These are phyloP conservation scores for Myotis davidii DNA, from an alignment of 2,113 vertebrate genomes.

Conservation along the genomic window DNA sequence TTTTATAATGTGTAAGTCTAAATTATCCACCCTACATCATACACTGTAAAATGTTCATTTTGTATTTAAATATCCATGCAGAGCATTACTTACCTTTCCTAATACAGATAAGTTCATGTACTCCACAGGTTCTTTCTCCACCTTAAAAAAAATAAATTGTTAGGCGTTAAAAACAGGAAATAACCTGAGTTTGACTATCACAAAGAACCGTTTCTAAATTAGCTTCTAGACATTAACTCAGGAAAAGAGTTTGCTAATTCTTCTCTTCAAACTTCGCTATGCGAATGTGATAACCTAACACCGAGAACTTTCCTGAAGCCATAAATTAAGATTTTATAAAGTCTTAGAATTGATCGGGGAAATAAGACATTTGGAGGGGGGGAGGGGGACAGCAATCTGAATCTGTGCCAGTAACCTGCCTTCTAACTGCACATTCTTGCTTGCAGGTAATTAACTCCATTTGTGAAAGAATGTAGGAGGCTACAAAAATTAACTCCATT, in stretches of 20 bases:
- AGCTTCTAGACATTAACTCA: neutral
- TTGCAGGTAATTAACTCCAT: too few species aligned
- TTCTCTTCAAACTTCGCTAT: constrained; percentile 19
- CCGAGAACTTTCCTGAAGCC: neutral
- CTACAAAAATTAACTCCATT: too few species aligned
- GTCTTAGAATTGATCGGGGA: neutral
- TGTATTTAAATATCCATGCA: neutral
- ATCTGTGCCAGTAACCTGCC: too few species aligned
- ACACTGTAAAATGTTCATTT: neutral
- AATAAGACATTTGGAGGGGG: too few species aligned
- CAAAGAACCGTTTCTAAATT: constrained; percentile 32
- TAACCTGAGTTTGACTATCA: neutral
- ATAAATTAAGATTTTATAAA: constrained; percentile 8
- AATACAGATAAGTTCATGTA: constrained; percentile 98
- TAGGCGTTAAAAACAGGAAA: constrained; percentile 68
- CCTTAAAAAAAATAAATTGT: constrained; percentile 89
- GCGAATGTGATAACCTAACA: neutral
- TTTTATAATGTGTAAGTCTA: constrained; percentile 16
- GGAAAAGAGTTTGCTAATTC: constrained; percentile 9
- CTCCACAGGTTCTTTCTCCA: constrained; percentile 98
- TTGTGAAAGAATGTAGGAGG: too few species aligned
- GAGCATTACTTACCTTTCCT: constrained; percentile 92
- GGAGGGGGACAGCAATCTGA: too few species aligned
- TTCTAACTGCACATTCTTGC: too few species aligned
- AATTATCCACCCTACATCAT: constrained; percentile 21